Evolutionary conservation across 2,888 invertebrate genomes (phyloP).

Genomic region (Pachydiplax longipennis): DNA sequence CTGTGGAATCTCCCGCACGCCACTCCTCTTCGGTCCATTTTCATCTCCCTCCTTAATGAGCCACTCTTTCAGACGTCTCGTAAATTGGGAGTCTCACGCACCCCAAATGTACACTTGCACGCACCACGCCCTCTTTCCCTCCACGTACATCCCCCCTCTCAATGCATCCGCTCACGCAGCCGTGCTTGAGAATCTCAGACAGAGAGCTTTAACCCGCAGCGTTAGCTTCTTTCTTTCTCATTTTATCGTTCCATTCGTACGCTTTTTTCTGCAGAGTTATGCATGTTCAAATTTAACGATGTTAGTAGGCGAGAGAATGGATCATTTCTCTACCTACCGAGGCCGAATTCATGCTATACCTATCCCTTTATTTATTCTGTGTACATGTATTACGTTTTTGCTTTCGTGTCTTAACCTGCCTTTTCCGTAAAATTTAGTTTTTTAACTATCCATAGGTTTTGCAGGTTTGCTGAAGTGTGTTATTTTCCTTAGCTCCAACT

Average conservation of each 20-base stretch:
- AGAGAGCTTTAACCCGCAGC: not conserved
- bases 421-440: too few relatives aligned
- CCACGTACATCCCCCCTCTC: not conserved
- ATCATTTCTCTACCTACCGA: too few relatives aligned
- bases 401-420: too few relatives aligned
- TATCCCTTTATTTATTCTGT: too few relatives aligned
- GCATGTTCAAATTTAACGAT: not conserved
- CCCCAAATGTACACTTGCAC: not conserved
- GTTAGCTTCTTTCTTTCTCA: not conserved
- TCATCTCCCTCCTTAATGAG: not conserved
- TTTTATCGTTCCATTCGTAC: not conserved
- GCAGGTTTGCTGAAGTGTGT: too few relatives aligned
- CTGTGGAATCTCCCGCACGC: not conserved
- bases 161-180: not conserved
- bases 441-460: too few relatives aligned
- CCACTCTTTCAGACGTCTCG: not conserved
- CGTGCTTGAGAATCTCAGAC: not conserved
- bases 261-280: not conserved
- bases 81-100: not conserved
- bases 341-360: too few relatives aligned
- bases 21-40: not conserved
- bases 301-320: too few relatives aligned
- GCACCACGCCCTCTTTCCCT: not conserved
- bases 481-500: too few relatives aligned
- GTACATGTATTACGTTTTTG: too few relatives aligned